These are phyloP conservation scores for Thera britannica DNA, from an alignment of 2,888 invertebrate species.

Conservation along the genomic window DNA sequence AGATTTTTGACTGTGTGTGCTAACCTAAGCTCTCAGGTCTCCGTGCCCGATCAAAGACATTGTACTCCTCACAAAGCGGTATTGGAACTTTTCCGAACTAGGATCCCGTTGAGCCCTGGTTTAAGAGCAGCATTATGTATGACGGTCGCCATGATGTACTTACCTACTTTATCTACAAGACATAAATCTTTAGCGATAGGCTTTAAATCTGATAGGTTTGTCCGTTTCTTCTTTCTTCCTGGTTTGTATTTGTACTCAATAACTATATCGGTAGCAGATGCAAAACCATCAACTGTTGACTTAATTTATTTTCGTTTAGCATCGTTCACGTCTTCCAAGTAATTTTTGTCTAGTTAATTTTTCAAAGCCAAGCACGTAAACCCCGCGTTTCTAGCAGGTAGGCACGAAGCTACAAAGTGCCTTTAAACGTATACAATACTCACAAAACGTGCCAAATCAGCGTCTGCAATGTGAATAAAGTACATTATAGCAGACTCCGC, in stretches of 20 bases:
- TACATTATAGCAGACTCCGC: slow-evolving; percentile 17
- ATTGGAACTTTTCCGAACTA: slow-evolving; percentile 1
- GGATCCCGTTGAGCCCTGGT: background rate
- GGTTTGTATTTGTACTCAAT: too few relatives aligned
- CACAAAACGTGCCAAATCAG: slow-evolving; percentile 40
- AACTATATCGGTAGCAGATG: too few relatives aligned
- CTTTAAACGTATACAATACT: slow-evolving; percentile 21
- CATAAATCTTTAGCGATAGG: too few relatives aligned
- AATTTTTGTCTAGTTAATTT: background rate
- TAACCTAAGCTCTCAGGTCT: background rate
- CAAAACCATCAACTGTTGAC: too few relatives aligned
- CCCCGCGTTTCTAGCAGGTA: slow-evolving; percentile 18
- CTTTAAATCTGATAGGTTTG: too few relatives aligned
- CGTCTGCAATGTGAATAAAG: slow-evolving; percentile 21
- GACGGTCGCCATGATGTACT: too few relatives aligned
- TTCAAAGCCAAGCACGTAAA: background rate
- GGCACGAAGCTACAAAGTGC: slow-evolving; percentile 18
- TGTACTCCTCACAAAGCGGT: background rate
- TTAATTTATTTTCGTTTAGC: too few relatives aligned
- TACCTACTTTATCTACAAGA: too few relatives aligned
- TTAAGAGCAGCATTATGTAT: background rate
- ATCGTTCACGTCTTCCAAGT: background rate
- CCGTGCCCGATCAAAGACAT: slow-evolving; percentile 1
- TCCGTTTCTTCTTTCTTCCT: too few relatives aligned
- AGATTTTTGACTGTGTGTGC: background rate